These are phyloP conservation scores for Actenoides hombroni DNA, from an alignment of 2,113 vertebrate genomes.

Conservation along the genomic window DNA sequence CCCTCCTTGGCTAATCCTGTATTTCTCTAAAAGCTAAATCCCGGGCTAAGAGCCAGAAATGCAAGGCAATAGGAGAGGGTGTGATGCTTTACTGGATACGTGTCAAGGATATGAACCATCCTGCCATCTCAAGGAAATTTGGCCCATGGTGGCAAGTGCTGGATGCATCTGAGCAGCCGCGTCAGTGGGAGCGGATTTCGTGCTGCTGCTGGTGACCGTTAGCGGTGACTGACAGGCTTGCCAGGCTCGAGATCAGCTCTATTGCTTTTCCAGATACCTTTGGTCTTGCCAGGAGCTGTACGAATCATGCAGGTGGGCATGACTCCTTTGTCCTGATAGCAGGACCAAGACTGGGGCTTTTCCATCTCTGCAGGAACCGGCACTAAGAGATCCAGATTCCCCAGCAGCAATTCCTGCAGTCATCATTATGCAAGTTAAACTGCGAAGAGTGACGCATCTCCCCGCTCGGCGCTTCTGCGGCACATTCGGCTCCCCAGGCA, in stretches of 20 bases:
- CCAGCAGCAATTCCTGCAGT: neutral
- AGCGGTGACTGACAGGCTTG: neutral
- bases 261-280: neutral
- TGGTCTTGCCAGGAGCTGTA: accelerated
- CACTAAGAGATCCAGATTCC: neutral
- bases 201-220: neutral
- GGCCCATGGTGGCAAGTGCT: neutral
- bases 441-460: neutral
- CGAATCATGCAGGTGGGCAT: accelerated
- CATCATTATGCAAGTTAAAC: neutral
- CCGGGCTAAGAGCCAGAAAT: neutral
- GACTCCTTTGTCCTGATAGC: neutral
- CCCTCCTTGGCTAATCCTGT: neutral
- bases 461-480: accelerated
- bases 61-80: neutral
- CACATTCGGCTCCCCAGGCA: neutral
- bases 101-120: constrained; percentile 8
- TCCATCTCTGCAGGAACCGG: neutral
- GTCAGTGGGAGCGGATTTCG: neutral
- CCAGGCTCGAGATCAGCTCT: neutral
- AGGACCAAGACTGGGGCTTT: neutral
- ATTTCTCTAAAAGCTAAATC: neutral
- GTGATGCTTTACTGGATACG: neutral
- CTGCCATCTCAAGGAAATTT: neutral
- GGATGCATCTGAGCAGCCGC: neutral